Base-by-base conservation (phyloP, 2,888 invertebrate species). In the Drosophila fungiperda region DNA sequence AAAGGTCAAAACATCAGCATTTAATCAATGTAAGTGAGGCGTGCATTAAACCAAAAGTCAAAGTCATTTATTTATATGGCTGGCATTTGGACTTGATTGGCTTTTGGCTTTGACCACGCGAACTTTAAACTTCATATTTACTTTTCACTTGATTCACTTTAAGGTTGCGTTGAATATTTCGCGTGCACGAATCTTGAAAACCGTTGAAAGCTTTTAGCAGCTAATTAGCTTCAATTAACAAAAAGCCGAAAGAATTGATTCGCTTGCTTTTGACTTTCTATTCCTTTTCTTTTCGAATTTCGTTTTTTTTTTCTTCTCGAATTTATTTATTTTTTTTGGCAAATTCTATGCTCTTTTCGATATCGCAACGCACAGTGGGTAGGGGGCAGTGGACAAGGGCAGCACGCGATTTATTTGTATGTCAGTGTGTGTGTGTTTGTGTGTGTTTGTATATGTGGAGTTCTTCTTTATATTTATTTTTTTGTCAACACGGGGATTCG, bases 341-440 rank as follows among this genome's bases (percentile, higher is more conserved):
- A 70, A 68, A 63, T 78, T 77, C 33, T 66, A 53, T 68, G 72
- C 72, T 54, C 36, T 66, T 81, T 81, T 66, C 73, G 69, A 65
- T 80, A 75, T 64, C 80, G 80, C 73, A 74, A 88, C 88, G 83
- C 83, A 80, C 83, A 61, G 48, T 50, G 80, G 72, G 53, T 15
- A 20, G 50, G 75, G 62, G 67, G 69, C 68, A 72, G 68, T 64
- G 70, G 52, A 48, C 33, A 62, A 60, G 80, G 87, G 70, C 68
- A 74, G 79, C 82, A 84, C 84, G 87, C 89, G 81, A 75, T 73
- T 77, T 69, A 80, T 83, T 71, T 65, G 60, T 55, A n/a, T 66
- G 38, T 48, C 36, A 61, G 26, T 67, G 49, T 68, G 59, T 55
- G 57, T 65, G 53, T 68, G 23, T 49, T 38, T 70, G 60, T 65